Percentiles rank a stretch among this genome's conserved stretches.
These are phyloP conservation scores for Cyphomyrus discorhynchus DNA, from an alignment of 2,113 vertebrate species.

Conservation along the genomic window DNA sequence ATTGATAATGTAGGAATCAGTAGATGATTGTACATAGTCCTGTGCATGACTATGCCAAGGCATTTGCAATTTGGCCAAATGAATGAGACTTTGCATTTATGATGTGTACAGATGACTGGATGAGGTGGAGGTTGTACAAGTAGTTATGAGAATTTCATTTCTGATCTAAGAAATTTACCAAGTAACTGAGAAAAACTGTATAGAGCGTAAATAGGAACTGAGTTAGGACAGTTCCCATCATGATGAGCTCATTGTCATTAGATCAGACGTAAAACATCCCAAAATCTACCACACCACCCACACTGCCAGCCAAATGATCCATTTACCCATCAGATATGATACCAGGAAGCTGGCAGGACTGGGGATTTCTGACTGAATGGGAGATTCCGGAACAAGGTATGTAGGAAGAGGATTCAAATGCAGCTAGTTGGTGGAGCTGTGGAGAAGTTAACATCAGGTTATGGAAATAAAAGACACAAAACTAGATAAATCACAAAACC, in stretches of 20 bases:
- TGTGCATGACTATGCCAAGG: too few species aligned
- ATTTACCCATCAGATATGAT: neutral
- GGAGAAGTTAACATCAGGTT: neutral
- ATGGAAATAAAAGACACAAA: neutral
- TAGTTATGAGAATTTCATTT: too few species aligned
- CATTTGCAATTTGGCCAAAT: too few species aligned
- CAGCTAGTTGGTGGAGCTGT: neutral
- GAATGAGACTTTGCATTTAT: too few species aligned
- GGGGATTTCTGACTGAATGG: neutral
- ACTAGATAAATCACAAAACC: neutral
- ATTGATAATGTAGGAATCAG: too few species aligned
- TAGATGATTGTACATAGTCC: too few species aligned
- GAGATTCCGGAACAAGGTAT: neutral
- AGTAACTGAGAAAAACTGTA: too few species aligned
- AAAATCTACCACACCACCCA: neutral
- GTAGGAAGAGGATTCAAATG: neutral
- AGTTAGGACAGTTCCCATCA: neutral
- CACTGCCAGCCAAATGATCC: neutral
- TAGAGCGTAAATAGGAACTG: neutral
- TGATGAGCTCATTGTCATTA: neutral
- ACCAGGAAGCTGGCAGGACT: neutral
- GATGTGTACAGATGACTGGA: too few species aligned
- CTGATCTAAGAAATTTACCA: too few species aligned
- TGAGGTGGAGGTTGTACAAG: too few species aligned
- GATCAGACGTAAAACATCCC: neutral